Base-by-base conservation (phyloP, 1,140 invertebrate species). In the Caenorhabditis brenneri region DNA sequence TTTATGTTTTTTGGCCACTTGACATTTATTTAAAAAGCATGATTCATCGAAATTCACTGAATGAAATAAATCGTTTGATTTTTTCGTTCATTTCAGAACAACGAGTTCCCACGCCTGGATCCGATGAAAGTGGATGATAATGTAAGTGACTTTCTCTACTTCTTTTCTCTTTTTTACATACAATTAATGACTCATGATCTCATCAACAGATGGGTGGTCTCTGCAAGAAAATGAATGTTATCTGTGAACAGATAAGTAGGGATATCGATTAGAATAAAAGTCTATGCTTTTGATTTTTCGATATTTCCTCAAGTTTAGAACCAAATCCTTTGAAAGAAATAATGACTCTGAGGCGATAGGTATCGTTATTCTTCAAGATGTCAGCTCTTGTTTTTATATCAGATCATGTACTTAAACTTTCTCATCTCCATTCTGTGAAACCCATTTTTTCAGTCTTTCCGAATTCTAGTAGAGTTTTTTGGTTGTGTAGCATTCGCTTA, bases 101-200 rank as follows among this genome's bases (percentile, higher is more conserved):
- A 74, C 65, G 65, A 74, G 36, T 74, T 74, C 65, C 36, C 65
- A 74, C 65, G 65, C n/a, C 10, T 74, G 65, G 65, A 74, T 74
- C 65, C 65, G 29, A 74, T 74, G 65, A 74, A 74, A 74, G 36
- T 74, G 36, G 65, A 74, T 31, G 65, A 74, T 74, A 74, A 74
- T 74, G 65, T 74, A 74, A 74, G 65, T 74, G 6, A 42, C 65
- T 74, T 74, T 42, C 65, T 42, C 65, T 42, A 24, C 29, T 74
- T 31, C 31, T 19, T 42, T 74, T 74, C 65, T 6, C 36, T 74
- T 24, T 27, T 33, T 65, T 65, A 3, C 16, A 27, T 55, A 24
- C 53, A 55, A 36, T 65, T 65, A 65, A 65, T 65, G 58, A 65
- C 15, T 65, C 58, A 65, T 65, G 24, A 24, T 55, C 24, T 55